These are phyloP conservation scores for Melitaea athalia DNA, from an alignment of 2,888 invertebrate species.

Conservation along the genomic window DNA sequence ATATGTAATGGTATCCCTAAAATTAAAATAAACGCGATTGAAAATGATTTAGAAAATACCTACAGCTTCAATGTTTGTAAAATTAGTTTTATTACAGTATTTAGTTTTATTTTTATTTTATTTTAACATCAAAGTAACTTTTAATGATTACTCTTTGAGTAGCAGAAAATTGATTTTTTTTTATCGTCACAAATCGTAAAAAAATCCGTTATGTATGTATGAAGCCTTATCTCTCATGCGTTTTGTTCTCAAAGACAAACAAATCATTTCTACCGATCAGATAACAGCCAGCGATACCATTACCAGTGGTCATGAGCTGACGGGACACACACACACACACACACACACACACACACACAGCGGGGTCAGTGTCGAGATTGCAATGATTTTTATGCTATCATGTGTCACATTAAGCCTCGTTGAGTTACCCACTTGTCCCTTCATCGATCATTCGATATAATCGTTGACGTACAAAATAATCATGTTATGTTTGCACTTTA, in stretches of 20 bases:
- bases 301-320: slow-evolving; percentile 22
- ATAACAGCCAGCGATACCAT: slow-evolving; percentile 23
- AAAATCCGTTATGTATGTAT: neutral
- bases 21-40: too few species aligned
- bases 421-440: neutral
- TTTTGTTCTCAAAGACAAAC: neutral
- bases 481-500: neutral
- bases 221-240: neutral
- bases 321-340: slow-evolving; percentile 16
- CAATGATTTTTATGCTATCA: slow-evolving; percentile 10
- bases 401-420: slow-evolving; percentile 5
- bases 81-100: too few species aligned
- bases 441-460: slow-evolving; percentile 4
- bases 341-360: neutral
- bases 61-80: too few species aligned
- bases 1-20: neutral
- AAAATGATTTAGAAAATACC: too few species aligned
- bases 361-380: slow-evolving; percentile 12
- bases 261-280: slow-evolving; percentile 21
- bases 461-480: neutral
- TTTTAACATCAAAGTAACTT: too few species aligned
- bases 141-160: too few species aligned
- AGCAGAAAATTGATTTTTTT: too few species aligned
- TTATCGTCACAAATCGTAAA: neutral
- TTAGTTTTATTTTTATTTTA: too few species aligned